A percentile compares a stretch with the other conserved stretches of the same genome.
These are phyloP conservation scores for Scrobipalpa atriplicella DNA, from an alignment of 2,888 invertebrate species.

Conservation along the genomic window DNA sequence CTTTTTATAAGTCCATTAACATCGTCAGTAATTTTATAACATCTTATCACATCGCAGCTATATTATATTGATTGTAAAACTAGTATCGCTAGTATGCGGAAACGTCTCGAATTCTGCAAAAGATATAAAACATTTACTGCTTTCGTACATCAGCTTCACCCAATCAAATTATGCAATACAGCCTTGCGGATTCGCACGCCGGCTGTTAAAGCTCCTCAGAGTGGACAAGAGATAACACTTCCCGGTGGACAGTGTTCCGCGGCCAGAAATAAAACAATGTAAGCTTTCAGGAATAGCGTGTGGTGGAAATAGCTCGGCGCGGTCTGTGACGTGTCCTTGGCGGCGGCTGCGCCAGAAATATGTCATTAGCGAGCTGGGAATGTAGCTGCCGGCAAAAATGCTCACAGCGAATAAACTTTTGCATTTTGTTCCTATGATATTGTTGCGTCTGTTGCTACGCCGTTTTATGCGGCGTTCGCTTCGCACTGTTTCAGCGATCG, in stretches of 20 bases:
- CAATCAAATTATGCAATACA: neutral
- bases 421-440: neutral
- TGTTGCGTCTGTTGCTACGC: neutral
- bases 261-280: slow-evolving; percentile 78
- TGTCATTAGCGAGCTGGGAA: slow-evolving; percentile 61
- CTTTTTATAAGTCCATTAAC: too few species aligned
- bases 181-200: neutral
- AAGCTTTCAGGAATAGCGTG: slow-evolving; percentile 77
- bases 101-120: neutral
- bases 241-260: slow-evolving; percentile 67
- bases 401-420: neutral
- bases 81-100: too few species aligned
- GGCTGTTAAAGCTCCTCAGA: slow-evolving; percentile 15
- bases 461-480: neutral
- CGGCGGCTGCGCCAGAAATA: slow-evolving; percentile 62
- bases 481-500: neutral
- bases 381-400: slow-evolving; percentile 21
- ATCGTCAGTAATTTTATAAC: too few species aligned
- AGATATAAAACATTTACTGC: neutral
- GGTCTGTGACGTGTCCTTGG: slow-evolving; percentile 75
- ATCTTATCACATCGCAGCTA: too few species aligned
- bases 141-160: too few species aligned
- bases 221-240: slow-evolving; percentile 45
- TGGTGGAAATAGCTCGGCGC: slow-evolving; percentile 68
- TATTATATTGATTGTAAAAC: too few species aligned